These are phyloP conservation scores for Pardalotus punctatus DNA, from an alignment of 2,113 vertebrate genomes.

Conservation along the genomic window DNA sequence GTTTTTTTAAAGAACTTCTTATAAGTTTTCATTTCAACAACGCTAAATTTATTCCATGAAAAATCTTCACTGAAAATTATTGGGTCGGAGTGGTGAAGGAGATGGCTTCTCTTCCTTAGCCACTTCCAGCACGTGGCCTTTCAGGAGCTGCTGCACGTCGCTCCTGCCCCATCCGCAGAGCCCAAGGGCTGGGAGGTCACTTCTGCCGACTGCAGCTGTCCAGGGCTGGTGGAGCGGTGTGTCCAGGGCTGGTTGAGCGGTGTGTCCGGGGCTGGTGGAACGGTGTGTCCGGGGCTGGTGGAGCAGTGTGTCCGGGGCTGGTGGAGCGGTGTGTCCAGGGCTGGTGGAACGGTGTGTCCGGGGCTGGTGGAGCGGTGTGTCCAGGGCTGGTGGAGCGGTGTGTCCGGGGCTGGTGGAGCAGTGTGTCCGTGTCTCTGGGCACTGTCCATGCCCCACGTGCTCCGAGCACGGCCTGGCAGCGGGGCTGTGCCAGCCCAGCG, in stretches of 20 bases:
- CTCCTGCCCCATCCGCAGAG: neutral
- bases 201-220: neutral
- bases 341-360: neutral
- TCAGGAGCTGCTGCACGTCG: fast-evolving
- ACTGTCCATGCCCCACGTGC: too few species aligned
- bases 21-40: neutral
- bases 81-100: neutral
- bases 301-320: neutral
- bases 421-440: fast-evolving
- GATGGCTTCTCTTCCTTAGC: neutral
- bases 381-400: neutral
- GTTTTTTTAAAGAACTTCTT: neutral
- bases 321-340: neutral
- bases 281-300: neutral
- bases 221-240: neutral
- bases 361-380: neutral
- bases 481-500: fast-evolving
- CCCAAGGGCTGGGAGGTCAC: fast-evolving
- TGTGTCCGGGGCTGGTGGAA: neutral
- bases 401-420: too few species aligned
- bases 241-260: neutral
- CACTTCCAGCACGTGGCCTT: fast-evolving
- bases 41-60: neutral
- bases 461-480: fast-evolving
- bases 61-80: neutral